A percentile compares a stretch with the other conserved stretches of the same genome.
Evolutionary conservation across 1,140 invertebrate species (phyloP).

Genomic region (Lutraria rhynchaena): DNA sequence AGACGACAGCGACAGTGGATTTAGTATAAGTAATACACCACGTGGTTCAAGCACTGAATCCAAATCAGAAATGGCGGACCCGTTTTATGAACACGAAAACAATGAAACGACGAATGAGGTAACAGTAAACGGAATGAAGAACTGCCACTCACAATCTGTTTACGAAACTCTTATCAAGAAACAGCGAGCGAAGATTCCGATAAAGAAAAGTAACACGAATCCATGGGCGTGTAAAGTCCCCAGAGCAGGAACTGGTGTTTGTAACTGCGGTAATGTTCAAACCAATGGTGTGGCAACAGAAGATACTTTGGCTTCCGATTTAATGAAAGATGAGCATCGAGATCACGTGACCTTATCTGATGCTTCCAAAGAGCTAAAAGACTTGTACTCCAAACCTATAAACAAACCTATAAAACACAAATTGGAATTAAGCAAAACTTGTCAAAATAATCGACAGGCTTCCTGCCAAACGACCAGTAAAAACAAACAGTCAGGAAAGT

Average conservation of each 20-base stretch:
- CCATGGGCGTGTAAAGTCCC: conserved; percentile 47
- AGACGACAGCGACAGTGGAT: conserved; percentile 68
- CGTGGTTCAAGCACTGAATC: conserved; percentile 32
- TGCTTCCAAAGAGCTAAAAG: not conserved
- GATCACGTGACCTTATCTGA: conserved; percentile 9
- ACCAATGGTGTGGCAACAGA: not conserved
- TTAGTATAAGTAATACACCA: conserved; percentile 67
- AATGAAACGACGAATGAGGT: not conserved
- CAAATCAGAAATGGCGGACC: conserved; percentile 27
- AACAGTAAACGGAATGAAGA: not conserved
- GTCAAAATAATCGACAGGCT: not conserved
- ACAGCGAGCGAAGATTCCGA: conserved; percentile 24
- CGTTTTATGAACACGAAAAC: conserved; percentile 52
- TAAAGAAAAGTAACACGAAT: conserved; percentile 39
- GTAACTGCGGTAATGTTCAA: conserved; percentile 20
- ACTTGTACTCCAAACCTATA: not conserved
- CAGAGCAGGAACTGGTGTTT: conserved; percentile 43
- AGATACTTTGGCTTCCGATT: conserved; percentile 5
- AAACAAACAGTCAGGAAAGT: not conserved
- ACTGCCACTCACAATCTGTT: conserved; percentile 5
- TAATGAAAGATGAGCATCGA: conserved; percentile 43
- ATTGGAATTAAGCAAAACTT: not conserved
- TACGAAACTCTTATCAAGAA: conserved; percentile 2
- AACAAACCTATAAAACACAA: too few relatives aligned
- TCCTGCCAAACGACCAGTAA: conserved; percentile 27